Evolutionary conservation across 2,797 vertebrate genomes (phyloP).

Genomic region (Aythya fuligula): DNA sequence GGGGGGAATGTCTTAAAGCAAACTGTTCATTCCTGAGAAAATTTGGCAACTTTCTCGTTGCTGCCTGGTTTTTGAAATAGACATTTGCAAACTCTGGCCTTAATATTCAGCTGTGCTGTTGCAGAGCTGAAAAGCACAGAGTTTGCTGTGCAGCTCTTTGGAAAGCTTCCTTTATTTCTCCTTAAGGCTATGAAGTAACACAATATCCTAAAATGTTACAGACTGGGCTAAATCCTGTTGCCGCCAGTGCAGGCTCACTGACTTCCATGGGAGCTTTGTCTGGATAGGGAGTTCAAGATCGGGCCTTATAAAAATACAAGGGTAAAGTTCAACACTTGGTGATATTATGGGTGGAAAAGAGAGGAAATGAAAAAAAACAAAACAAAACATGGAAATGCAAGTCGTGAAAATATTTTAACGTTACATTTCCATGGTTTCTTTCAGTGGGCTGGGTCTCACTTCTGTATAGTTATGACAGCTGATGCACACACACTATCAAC

Average conservation of each 20-base stretch:
- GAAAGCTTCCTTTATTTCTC: slow-evolving; percentile 63
- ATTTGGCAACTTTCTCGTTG: slow-evolving; percentile 25
- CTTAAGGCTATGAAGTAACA: slow-evolving; percentile 67
- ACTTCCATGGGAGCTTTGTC: slow-evolving; percentile 25
- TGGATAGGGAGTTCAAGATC: background rate
- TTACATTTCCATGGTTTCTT: slow-evolving; percentile 10
- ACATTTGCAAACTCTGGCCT: slow-evolving; percentile 22
- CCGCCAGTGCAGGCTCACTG: slow-evolving; percentile 6
- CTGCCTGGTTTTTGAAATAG: slow-evolving; percentile 9
- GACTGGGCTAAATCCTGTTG: slow-evolving; percentile 57
- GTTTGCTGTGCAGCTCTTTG: slow-evolving; percentile 17
- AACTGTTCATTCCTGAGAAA: background rate
- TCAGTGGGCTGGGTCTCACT: slow-evolving; percentile 25
- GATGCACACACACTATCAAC: background rate
- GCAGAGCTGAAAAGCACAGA: slow-evolving; percentile 4
- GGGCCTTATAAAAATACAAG: slow-evolving; percentile 43
- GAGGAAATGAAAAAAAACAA: slow-evolving; percentile 47
- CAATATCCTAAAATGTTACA: slow-evolving; percentile 65
- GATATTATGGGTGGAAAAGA: slow-evolving; percentile 40
- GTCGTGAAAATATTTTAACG: background rate
- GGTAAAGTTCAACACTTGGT: slow-evolving; percentile 46
- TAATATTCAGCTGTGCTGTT: slow-evolving; percentile 24
- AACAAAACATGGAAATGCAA: slow-evolving; percentile 13
- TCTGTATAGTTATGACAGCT: background rate
- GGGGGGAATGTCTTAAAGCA: background rate